Evolutionary conservation across 1,140 invertebrate genomes (phyloP), one percentile per base, ranked within the genome.

Genomic region (Drosophila albomicans): DNA sequence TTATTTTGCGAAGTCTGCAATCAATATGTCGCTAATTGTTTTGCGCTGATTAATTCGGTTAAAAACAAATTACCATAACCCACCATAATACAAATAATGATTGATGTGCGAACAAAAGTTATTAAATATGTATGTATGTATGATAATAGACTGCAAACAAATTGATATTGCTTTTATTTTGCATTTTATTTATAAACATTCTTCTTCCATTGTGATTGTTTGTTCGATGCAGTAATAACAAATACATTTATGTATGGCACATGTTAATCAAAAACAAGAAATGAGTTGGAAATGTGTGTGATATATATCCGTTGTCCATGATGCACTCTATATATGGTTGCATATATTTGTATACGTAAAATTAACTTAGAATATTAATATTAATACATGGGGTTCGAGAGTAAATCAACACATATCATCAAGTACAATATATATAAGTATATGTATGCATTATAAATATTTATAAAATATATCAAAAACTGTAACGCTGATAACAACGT

Each of bases 381-480:
- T 81, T 72, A 72, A 75, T 81, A 85, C 70, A 87, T 78, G 45
- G 49, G 2, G 20, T 62, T 84, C 49, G 71, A 75, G 64, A 81
- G 65, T 64, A 72, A 69, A 54, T 41, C 38, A 59, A 25, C 49
- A 25, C 49, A 38, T 43, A 20, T 20, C 20, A 20, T 58, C 8
- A 45, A 35, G 38, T 70, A 70, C 67, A 65, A 65, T 64, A 70
- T 46, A 71, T 67, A 80, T 7, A 7, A 8, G 35, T 38, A 38
- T 52, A 20, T 20, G 20, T 20, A 20, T 20, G 16, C 16, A 20
- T 65, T 81, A 81, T 81, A 85, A 74, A 78, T 81, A 85, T 81
- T 81, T 75, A 85, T 85, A 86, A 85, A 85, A 85, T 86, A 86
- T 86, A 85, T 86, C 48, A 59, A 78, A 73, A 70, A 57, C n/a